Percentiles rank a stretch among this genome's conserved stretches.
phyloP scores from a whole-genome alignment of 37 sponge, comb jelly and placozoan species.

The Crambe crambe region DNA sequence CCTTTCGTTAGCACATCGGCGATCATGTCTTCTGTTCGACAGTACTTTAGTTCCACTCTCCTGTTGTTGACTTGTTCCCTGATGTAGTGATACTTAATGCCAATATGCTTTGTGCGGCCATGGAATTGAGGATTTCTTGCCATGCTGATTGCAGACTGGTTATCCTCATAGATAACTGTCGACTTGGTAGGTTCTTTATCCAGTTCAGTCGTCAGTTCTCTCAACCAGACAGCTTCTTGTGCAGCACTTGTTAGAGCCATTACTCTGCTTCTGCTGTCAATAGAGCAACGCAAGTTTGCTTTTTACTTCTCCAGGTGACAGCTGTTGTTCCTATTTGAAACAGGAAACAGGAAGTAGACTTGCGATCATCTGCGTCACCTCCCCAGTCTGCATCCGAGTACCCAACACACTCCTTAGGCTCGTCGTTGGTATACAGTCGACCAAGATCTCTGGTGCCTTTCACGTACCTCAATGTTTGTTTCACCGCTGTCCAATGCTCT shows the following conservation, averaged over 20 bases:
- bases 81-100: conserved; percentile 51
- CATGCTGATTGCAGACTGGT: conserved; percentile 38
- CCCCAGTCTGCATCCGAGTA: conserved; percentile 9
- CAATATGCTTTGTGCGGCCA: conserved; percentile 34
- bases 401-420: background rate
- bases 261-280: conserved; percentile 52
- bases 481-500: conserved; percentile 42
- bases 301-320: conserved; percentile 39
- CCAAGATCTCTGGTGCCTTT: too few species aligned
- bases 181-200: background rate
- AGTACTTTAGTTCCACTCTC: conserved; percentile 38
- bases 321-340: conserved; percentile 35
- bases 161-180: conserved; percentile 34
- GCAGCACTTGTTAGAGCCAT: conserved; percentile 32
- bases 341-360: conserved; percentile 39
- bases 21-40: conserved; percentile 54
- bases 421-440: too few species aligned
- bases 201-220: conserved; percentile 17
- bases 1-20: conserved; percentile 59
- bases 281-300: conserved; percentile 33
- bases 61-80: conserved; percentile 27
- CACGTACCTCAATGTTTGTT: conserved; percentile 3
- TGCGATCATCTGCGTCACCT: conserved; percentile 31
- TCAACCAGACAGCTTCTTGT: conserved; percentile 43
- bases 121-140: conserved; percentile 47